These are phyloP conservation scores for Amorpha juglandis DNA, from an alignment of 2,888 invertebrate genomes.

Conservation along the genomic window DNA sequence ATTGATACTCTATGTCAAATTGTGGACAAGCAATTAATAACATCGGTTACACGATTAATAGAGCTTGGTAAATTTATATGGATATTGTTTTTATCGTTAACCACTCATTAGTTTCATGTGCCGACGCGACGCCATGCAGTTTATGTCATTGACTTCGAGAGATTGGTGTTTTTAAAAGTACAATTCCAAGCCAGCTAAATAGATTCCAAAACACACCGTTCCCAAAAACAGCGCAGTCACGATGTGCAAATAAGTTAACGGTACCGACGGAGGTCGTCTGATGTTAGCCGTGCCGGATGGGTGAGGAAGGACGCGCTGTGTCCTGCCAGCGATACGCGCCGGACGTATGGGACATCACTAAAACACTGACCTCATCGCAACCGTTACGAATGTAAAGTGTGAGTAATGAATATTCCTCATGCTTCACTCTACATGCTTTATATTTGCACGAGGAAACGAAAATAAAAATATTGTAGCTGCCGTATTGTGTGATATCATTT, in stretches of 20 bases:
- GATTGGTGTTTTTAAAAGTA: neutral
- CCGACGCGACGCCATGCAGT: neutral
- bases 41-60: constrained; percentile 13
- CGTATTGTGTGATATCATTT: neutral
- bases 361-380: constrained; percentile 64
- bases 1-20: constrained; percentile 20
- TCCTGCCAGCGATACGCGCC: constrained; percentile 39
- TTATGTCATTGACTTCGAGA: constrained; percentile 4
- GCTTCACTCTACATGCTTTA: constrained; percentile 34
- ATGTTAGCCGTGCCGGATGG: constrained; percentile 45
- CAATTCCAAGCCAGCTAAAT: constrained; percentile 11
- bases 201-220: constrained; percentile 25
- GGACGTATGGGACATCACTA: constrained; percentile 57
- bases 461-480: constrained; percentile 7
- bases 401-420: constrained; percentile 38
- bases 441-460: constrained; percentile 35
- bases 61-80: constrained; percentile 15
- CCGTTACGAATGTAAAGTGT: constrained; percentile 47
- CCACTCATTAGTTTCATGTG: constrained; percentile 16
- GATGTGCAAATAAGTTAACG: constrained; percentile 68
- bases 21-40: constrained; percentile 12
- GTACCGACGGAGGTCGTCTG: constrained; percentile 50
- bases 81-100: constrained; percentile 11
- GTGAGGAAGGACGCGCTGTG: constrained; percentile 45
- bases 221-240: constrained; percentile 44